Conservation (phyloP, 2,797 vertebrate genomes). For the Phalanger gymnotis region DNA sequence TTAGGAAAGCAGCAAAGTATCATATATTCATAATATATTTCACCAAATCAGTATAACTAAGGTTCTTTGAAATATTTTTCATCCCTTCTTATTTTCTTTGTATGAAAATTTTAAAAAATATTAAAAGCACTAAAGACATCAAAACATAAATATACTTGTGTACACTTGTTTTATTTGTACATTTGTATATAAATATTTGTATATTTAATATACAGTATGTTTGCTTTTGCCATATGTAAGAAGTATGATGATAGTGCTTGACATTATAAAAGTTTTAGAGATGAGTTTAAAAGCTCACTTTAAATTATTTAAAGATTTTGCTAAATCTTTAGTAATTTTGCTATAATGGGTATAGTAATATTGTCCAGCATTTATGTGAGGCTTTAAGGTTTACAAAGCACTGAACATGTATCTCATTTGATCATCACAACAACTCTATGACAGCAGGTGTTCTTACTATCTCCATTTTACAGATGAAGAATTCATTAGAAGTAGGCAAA, state of each 20-base stretch:
- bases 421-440: background rate
- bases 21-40: background rate
- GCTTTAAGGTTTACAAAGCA: background rate
- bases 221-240: conserved; percentile 38
- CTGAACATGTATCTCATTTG: background rate
- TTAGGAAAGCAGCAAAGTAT: background rate
- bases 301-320: conserved; percentile 37
- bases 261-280: background rate
- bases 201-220: background rate
- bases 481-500: background rate
- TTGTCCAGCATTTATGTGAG: background rate
- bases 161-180: background rate
- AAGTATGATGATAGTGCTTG: conserved; percentile 24
- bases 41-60: background rate
- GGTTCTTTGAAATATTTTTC: background rate
- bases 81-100: background rate
- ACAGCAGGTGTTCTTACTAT: background rate
- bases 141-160: background rate
- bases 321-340: conserved; percentile 32
- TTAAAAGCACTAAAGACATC: background rate
- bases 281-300: conserved; percentile 22
- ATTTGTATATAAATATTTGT: background rate
- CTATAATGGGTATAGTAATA: background rate
- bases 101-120: background rate
- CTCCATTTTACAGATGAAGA: background rate